Evolutionary conservation across 2,113 vertebrate species (phyloP).

Genomic region (Bubalus kerabau): DNA sequence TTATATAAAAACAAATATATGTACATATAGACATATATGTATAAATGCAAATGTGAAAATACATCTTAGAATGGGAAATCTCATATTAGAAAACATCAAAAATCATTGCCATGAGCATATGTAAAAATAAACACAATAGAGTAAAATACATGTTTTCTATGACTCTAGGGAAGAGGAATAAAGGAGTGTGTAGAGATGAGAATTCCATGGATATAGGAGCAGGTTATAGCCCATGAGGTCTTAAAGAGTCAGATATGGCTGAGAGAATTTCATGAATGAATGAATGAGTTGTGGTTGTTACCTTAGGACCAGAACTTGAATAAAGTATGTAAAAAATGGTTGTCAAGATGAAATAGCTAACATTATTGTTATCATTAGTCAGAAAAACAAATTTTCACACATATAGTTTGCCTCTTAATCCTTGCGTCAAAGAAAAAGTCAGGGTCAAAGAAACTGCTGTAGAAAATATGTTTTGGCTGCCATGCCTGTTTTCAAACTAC

Average conservation of each 20-base stretch:
- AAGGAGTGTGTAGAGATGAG: neutral
- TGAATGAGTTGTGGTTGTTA: neutral
- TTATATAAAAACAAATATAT: neutral
- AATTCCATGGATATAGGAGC: neutral
- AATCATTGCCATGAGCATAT: neutral
- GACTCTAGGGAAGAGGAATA: neutral
- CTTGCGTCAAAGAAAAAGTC: neutral
- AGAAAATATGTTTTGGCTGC: neutral
- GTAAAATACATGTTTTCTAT: neutral
- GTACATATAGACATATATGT: neutral
- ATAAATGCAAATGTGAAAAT: neutral
- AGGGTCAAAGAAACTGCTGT: neutral
- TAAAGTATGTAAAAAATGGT: neutral
- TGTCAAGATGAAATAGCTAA: neutral
- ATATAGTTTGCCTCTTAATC: neutral
- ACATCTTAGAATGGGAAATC: neutral
- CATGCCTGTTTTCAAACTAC: fast-evolving
- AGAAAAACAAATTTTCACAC: neutral
- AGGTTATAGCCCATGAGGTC: neutral
- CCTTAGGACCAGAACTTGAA: neutral
- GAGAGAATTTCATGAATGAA: neutral
- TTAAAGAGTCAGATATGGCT: neutral
- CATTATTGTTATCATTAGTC: neutral
- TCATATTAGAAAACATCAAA: neutral
- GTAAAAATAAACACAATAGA: neutral